Conservation (phyloP, 1,140 invertebrate species). For the Aradophagus sp. region DNA sequence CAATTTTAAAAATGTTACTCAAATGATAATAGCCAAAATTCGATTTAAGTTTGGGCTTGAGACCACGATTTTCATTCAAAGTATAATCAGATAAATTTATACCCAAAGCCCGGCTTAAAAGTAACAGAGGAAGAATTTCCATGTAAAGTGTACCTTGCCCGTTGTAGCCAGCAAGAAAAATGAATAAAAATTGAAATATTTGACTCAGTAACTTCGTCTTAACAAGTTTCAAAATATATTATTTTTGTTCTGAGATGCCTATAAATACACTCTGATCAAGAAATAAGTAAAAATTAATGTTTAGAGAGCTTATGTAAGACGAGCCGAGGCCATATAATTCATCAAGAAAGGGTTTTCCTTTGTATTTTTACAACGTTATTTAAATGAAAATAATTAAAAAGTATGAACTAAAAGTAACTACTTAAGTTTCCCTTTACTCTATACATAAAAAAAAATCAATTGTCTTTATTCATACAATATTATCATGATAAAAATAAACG, state of each 20-base stretch:
- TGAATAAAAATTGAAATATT: slow-evolving; percentile 47
- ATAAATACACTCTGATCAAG: too few species aligned
- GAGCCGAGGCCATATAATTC: too few species aligned
- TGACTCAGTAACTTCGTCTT: slow-evolving; percentile 33
- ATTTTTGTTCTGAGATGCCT: not conserved
- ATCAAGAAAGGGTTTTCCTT: too few species aligned
- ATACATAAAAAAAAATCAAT: too few species aligned
- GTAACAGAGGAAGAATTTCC: slow-evolving; percentile 51
- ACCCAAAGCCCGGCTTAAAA: slow-evolving; percentile 52
- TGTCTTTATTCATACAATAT: too few species aligned
- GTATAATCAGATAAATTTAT: slow-evolving; percentile 53
- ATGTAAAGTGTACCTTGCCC: slow-evolving; percentile 48
- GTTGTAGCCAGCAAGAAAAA: slow-evolving; percentile 35
- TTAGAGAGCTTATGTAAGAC: too few species aligned
- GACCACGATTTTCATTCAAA: slow-evolving; percentile 50
- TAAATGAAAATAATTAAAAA: too few species aligned
- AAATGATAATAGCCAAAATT: slow-evolving; percentile 35
- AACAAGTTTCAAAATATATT: slow-evolving; percentile 14
- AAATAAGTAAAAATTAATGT: too few species aligned
- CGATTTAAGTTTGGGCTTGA: slow-evolving; percentile 48
- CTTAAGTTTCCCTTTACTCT: too few species aligned
- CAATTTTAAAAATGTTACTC: slow-evolving; percentile 33
- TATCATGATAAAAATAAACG: too few species aligned
- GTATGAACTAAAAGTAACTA: too few species aligned
- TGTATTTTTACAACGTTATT: too few species aligned